Percentiles rank a stretch among this genome's conserved stretches.
Evolutionary conservation across 1,140 invertebrate species (phyloP).

Genomic region (Psix sp.): DNA sequence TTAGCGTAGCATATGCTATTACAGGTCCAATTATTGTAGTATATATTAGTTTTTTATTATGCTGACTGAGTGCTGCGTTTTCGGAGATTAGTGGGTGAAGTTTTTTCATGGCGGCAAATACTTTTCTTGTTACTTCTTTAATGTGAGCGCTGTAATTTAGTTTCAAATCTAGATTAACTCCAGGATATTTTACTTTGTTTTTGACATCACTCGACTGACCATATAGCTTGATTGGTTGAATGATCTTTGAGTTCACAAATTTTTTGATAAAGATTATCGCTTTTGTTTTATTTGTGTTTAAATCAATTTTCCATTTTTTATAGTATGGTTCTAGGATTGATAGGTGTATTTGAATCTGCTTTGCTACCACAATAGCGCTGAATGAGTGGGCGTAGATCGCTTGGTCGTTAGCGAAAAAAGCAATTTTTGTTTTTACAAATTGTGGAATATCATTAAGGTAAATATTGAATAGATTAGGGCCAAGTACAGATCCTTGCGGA

Average conservation of each 20-base stretch:
- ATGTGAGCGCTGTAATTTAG: slow-evolving; percentile 30
- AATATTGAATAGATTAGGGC: slow-evolving; percentile 57
- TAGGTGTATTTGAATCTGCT: slow-evolving; percentile 63
- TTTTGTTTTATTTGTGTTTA: slow-evolving; percentile 64
- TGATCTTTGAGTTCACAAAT: slow-evolving; percentile 38
- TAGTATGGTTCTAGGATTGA: slow-evolving; percentile 60
- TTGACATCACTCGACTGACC: slow-evolving; percentile 16
- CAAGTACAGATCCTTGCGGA: slow-evolving; percentile 63
- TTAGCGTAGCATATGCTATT: slow-evolving; percentile 41
- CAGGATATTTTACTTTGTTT: slow-evolving; percentile 49
- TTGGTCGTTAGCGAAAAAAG: slow-evolving; percentile 65
- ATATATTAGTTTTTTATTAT: slow-evolving; percentile 36
- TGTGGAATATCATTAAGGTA: slow-evolving; percentile 62
- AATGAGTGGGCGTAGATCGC: slow-evolving; percentile 62
- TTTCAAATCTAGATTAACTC: slow-evolving; percentile 45
- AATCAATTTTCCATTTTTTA: slow-evolving; percentile 51
- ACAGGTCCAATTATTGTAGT: slow-evolving; percentile 52
- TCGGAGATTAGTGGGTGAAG: slow-evolving; percentile 14
- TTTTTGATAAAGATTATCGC: slow-evolving; percentile 52
- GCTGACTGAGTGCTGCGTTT: slow-evolving; percentile 1
- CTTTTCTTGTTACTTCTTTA: slow-evolving; percentile 27
- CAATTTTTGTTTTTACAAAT: slow-evolving; percentile 51
- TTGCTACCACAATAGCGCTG: slow-evolving; percentile 52
- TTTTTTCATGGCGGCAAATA: slow-evolving; percentile 24
- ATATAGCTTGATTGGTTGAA: slow-evolving; percentile 54